Conservation (phyloP, 92 coral and sea anemone species). For the Actinostola sp. region DNA sequence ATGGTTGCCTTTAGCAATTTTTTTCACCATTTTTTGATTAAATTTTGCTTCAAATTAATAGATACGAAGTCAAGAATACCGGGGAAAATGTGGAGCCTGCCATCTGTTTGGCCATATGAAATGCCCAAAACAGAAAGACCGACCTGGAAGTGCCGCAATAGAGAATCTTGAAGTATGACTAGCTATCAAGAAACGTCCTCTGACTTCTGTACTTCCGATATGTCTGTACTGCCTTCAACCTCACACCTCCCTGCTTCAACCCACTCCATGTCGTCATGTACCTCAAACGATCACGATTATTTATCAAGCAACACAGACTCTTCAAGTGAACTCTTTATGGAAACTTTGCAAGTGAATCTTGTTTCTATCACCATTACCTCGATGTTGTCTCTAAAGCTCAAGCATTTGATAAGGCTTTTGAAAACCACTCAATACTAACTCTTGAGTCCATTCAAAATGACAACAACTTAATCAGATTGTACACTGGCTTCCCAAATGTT, state of each 20-base stretch:
- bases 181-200: neutral
- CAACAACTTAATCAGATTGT: conserved; percentile 43
- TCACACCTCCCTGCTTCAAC: neutral
- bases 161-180: neutral
- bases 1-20: neutral
- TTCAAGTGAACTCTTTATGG: neutral
- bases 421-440: conserved; percentile 2
- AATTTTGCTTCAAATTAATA: neutral
- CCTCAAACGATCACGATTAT: conserved; percentile 9
- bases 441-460: conserved; percentile 11
- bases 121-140: neutral
- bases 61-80: conserved; percentile 25
- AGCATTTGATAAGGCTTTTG: conserved; percentile 7
- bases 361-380: neutral
- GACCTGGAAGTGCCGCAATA: conserved; percentile 3
- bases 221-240: neutral
- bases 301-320: neutral
- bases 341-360: neutral
- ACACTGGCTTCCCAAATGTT: conserved; percentile 52
- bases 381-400: neutral
- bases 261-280: neutral
- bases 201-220: neutral
- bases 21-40: neutral
- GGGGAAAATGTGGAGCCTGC: neutral
- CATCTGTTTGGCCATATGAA: neutral